These are phyloP conservation scores for Heliocidaris tuberculata DNA, from an alignment of 35 echinoderm and acorn worm species.

Conservation along the genomic window DNA sequence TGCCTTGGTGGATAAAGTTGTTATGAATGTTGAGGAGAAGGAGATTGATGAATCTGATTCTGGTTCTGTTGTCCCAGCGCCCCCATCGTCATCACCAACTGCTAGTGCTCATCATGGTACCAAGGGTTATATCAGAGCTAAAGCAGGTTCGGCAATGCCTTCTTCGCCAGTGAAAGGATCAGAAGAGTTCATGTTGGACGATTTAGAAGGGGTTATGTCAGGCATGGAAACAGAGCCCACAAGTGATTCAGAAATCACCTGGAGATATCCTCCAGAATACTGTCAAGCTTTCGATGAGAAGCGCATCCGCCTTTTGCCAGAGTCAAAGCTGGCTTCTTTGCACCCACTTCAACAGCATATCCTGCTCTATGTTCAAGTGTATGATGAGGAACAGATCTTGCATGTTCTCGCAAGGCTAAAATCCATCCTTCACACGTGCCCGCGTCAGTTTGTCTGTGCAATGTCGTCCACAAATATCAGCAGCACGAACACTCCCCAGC, in stretches of 20 bases:
- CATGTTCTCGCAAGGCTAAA: constrained; percentile 81
- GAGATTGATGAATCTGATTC: constrained; percentile 21
- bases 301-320: constrained; percentile 56
- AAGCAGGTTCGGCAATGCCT: background rate
- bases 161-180: constrained; percentile 34
- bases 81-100: background rate
- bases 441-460: constrained; percentile 90
- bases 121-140: background rate
- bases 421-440: constrained; percentile 75
- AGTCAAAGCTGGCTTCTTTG: constrained; percentile 67
- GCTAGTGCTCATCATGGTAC: background rate
- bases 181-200: constrained; percentile 85
- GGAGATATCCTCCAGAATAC: constrained; percentile 39
- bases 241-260: constrained; percentile 44
- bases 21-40: constrained; percentile 68
- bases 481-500: constrained; percentile 96
- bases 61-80: background rate
- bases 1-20: constrained; percentile 75
- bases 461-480: constrained; percentile 98
- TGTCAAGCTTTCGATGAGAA: constrained; percentile 44
- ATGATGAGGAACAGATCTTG: constrained; percentile 82
- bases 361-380: constrained; percentile 89
- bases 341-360: constrained; percentile 95
- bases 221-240: constrained; percentile 75
- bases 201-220: constrained; percentile 83